Conservation (phyloP, 1,140 invertebrate species). For the Pseudobourletiella spinata region DNA sequence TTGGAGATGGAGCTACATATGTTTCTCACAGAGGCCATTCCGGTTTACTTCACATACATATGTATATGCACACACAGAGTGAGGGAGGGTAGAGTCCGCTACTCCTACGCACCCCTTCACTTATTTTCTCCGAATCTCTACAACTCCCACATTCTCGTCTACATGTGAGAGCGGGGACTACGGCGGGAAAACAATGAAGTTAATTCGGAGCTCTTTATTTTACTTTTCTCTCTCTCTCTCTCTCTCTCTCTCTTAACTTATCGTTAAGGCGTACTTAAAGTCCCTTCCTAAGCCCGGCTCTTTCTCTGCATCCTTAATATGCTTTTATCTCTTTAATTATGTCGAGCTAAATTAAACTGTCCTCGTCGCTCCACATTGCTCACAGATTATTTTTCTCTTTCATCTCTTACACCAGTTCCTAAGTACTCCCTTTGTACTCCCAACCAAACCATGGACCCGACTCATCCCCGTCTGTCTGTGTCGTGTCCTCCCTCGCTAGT, state of each 20-base stretch:
- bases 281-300: not conserved
- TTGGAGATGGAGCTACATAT: not conserved
- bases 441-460: not conserved
- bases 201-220: constrained; percentile 6
- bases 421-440: not conserved
- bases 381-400: not conserved
- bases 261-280: constrained; percentile 5
- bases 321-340: constrained; percentile 12
- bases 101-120: no score
- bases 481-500: no score
- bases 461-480: no score
- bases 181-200: not conserved
- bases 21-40: not conserved
- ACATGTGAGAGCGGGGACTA: no score
- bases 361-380: not conserved
- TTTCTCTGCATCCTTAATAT: constrained; percentile 2
- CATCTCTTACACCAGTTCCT: not conserved
- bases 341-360: constrained; percentile 10
- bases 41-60: not conserved
- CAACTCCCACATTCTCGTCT: no score
- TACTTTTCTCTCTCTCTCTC: not conserved
- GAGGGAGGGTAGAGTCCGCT: no score
- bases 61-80: not conserved
- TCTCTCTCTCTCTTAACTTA: constrained; percentile 8
- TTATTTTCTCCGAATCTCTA: no score